Conservation (phyloP, 2,797 vertebrate species). For the Miichthys miiuy region DNA sequence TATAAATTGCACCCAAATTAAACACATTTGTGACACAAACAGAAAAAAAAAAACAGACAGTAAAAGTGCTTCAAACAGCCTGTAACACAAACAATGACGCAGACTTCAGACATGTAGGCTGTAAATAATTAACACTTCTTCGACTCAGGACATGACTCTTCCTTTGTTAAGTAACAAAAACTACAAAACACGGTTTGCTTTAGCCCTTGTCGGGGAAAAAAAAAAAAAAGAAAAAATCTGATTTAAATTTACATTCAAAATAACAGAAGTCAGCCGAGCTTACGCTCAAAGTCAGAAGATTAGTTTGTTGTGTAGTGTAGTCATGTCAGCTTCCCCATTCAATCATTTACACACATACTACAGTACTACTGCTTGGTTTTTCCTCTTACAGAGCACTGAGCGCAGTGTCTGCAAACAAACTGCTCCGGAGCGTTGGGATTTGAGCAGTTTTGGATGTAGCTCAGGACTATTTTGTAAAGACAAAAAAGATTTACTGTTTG, state of each 20-base stretch:
- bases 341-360: conserved; percentile 37
- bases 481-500: conserved; percentile 21
- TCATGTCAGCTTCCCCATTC: conserved; percentile 22
- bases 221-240: conserved; percentile 5
- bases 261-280: conserved; percentile 6
- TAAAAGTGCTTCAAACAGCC: conserved; percentile 17
- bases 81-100: conserved; percentile 29
- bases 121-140: conserved; percentile 42
- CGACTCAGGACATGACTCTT: conserved; percentile 3
- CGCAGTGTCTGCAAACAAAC: conserved; percentile 10
- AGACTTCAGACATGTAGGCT: conserved; percentile 23
- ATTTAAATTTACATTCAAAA: conserved; percentile 48
- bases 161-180: conserved; percentile 20
- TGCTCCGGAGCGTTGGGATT: conserved; percentile 32
- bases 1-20: conserved; percentile 5
- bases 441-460: conserved; percentile 22
- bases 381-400: conserved; percentile 21
- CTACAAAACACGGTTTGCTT: background rate
- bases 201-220: conserved; percentile 32
- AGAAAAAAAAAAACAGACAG: background rate
- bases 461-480: conserved; percentile 22
- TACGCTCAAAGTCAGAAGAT: conserved; percentile 5
- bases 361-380: conserved; percentile 12
- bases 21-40: conserved; percentile 8
- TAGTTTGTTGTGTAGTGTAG: background rate